Conservation (phyloP, 2,113 vertebrate species). For the Burhinus oedicnemus region DNA sequence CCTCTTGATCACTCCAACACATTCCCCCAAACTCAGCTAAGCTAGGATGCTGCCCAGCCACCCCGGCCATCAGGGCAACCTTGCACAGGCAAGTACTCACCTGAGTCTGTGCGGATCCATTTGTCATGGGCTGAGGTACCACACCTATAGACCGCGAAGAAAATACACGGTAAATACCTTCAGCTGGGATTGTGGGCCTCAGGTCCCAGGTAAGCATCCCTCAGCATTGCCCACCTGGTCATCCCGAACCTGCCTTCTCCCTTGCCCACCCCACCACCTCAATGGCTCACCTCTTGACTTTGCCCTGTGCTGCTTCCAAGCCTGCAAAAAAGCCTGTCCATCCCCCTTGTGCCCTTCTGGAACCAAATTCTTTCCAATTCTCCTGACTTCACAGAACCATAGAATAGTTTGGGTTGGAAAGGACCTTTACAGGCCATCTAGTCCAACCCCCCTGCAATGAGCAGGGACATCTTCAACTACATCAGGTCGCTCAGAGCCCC, state of each 20-base stretch:
- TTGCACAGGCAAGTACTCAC: neutral
- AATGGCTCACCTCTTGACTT: accelerated
- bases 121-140: constrained; percentile 71
- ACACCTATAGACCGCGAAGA: constrained; percentile 21
- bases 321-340: neutral
- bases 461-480: neutral
- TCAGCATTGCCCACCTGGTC: neutral
- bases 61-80: accelerated
- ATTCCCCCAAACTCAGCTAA: accelerated
- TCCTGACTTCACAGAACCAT: neutral
- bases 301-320: accelerated
- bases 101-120: constrained; percentile 72
- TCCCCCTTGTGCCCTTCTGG: neutral
- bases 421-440: neutral
- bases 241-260: neutral
- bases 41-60: neutral
- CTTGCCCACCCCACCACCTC: neutral
- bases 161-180: accelerated
- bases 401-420: neutral
- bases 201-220: neutral
- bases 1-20: neutral
- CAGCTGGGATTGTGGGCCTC: neutral
- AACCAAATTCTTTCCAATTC: neutral
- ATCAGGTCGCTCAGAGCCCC: neutral
- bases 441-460: neutral